These are phyloP conservation scores for Synanceia verrucosa DNA, from an alignment of 2,797 vertebrate species.

Conservation along the genomic window DNA sequence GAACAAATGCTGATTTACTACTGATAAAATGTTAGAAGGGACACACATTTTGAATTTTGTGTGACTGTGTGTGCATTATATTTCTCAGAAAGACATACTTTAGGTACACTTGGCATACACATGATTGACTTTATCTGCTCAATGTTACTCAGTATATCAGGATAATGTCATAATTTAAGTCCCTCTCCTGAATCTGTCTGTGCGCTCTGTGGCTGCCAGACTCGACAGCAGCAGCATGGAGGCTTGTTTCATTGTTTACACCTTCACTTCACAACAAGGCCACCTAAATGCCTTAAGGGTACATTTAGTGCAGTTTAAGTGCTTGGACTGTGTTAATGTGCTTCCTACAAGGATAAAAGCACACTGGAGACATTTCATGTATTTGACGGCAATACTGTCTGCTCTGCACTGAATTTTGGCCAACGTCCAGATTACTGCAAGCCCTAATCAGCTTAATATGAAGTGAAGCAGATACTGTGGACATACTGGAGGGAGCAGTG, in stretches of 20 bases:
- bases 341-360: conserved; percentile 50
- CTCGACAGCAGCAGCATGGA: conserved; percentile 3
- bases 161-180: background rate
- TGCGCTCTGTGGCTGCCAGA: background rate
- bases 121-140: background rate
- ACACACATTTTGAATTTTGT: conserved; percentile 23
- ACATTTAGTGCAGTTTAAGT: conserved; percentile 40
- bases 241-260: conserved; percentile 39
- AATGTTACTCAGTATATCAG: background rate
- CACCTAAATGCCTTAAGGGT: conserved; percentile 55
- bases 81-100: conserved; percentile 6
- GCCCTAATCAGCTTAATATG: conserved; percentile 57
- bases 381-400: conserved; percentile 49
- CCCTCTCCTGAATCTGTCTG: background rate
- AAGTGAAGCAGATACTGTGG: conserved; percentile 54
- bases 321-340: conserved; percentile 43
- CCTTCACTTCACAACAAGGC: conserved; percentile 37
- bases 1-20: conserved; percentile 8
- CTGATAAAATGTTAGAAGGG: conserved; percentile 13
- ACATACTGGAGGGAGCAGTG: conserved; percentile 23
- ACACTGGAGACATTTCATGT: conserved; percentile 58
- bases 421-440: conserved; percentile 49
- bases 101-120: conserved; percentile 1
- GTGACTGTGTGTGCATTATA: conserved; percentile 11
- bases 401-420: conserved; percentile 42